Base-by-base conservation (phyloP, 2,113 vertebrate genomes). In the Periophthalmodon schlosseri region DNA sequence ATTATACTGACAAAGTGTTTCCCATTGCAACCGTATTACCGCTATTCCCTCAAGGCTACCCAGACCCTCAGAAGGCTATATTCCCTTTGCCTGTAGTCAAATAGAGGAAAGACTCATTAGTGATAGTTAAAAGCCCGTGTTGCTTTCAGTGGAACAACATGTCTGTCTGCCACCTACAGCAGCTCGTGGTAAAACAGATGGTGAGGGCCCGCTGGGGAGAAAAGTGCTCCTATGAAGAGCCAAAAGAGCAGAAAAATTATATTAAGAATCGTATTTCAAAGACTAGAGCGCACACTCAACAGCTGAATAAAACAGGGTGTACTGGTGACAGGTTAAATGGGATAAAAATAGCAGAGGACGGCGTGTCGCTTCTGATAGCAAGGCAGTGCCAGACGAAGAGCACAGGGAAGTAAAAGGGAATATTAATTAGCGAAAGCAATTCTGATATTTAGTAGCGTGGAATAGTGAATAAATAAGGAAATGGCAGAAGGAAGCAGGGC, bases 161-260 rank as follows among this genome's bases (percentile, higher is more conserved):
- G 68, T 88, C 72, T 88, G 61, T 83, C 76, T 86, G 79, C 72
- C 52, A 61, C 74, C 78, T 61, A 76, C 73, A 71, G 64, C 58
- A 75, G 77, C 70, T 69, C 68, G 69, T 49, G 70, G 70, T 73
- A 75, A 76, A 90, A 71, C 88, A 92, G 90, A 90, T 93, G 90
- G 85, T 49, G 85, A 57, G 71, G 60, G 84, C 85, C 82, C 49
- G 47, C 20, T 11, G 52, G 80, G 88, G 87, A 89, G 81, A 74
- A 80, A 74, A 76, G 73, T 76, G 83, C 72, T 76, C 63, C 72
- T 85, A 52, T 73, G 82, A 86, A 81, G 49, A 75, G 52, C 49
- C 47, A 46, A 68, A 23, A 57, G 28, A 54, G 64, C 61, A 77
- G 28, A 74, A 61, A 76, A 18, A 78, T 60, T 68, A 74, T 84